Base-by-base conservation (phyloP, 2,888 invertebrate species). In the Artemia sinica region DNA sequence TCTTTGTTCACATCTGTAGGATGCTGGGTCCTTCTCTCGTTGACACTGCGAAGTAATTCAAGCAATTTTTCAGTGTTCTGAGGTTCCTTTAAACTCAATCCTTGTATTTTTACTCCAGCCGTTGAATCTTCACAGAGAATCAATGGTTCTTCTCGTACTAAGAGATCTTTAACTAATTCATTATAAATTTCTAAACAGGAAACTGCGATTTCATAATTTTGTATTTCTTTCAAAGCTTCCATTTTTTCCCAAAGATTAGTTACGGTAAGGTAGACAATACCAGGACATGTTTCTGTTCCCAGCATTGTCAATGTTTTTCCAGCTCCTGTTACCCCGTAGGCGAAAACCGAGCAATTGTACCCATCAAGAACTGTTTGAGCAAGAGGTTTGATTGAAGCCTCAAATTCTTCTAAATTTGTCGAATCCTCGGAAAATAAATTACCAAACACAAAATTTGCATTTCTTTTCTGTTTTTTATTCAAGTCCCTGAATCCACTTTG, bases 251-350 rank as follows among this genome's bases (percentile, higher is more conserved):
- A 94, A 0, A 95, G 80, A 75, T 93, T 90, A 69, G 86, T 85
- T 84, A 94, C 90, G 0, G 94, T 94, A 68, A 89, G 82, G 76
- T 87, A 92, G 13, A 91, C 91, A 28, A 95, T 87, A 0, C 94
- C 94, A 0, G 90, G 91, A 73, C 84, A 81, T 12, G 69, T 70
- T 6, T 83, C 80, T 72, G 80, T 85, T 0, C 95, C 94, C 65
- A 94, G 82, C 94, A 95, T 95, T 0, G 94, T 95, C 76, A 86
- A 87, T 0, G 95, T 95, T 79, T 95, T 95, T 0, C 95, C 95
- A 8, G 94, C 91, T 0, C 95, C 95, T 0, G 63, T 58, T 8
- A 11, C 63, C 8, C 63, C 63, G 28, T 58, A 58, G n/a, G 63
- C 63, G 11, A 58, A 58, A 58, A 58, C 63, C 12, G 82, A 92